Base-by-base conservation (phyloP, 2,797 vertebrate species). In the Pangasius mekongensis region DNA sequence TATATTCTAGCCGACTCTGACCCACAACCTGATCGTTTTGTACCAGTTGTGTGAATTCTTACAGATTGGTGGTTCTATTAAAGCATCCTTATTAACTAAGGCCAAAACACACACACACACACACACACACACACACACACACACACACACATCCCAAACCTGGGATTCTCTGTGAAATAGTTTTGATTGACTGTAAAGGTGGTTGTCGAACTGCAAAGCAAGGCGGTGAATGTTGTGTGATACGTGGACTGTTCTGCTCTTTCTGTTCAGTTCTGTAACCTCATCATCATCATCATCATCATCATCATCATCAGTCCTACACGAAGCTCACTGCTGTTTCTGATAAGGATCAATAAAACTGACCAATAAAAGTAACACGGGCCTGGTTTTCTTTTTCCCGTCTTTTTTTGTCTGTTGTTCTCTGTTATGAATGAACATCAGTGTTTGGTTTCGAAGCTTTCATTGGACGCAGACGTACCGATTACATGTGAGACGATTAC, bases 331-430 rank as follows among this genome's bases (percentile, higher is more conserved):
- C n/a, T 56, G 69, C 52, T 74, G 69, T 85, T 74, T 86, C 84
- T 77, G 84, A 76, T 86, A 86, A 77, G 71, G 56, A 86, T 76
- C 84, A 86, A 86, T 86, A 86, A 86, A 77, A 86, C 39, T 54
- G 62, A 77, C 14, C 33, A 47, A 43, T 76, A 77, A 73, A 67
- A 87, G 85, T 3, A 47, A 4, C 60, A 33, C 8, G 18, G 3
- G 16, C n/a, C 82, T 33, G 82, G 6, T 49, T 66, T 49, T 30
- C 43, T 1, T 27, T 78, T 27, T 3, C 52, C 7, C 36, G 6
- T 10, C 8, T 13, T 24, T 6, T 36, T 14, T 36, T 11, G 16
- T 3, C 5, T 82, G 7, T 27, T 18, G 1, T 62, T 64, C 30
- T 58, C 47, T 3, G 6, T 52, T 52, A n/a, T 9, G 11, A 24